Base-by-base conservation (phyloP, 1,140 invertebrate species). In the Drosophila bifasciata region DNA sequence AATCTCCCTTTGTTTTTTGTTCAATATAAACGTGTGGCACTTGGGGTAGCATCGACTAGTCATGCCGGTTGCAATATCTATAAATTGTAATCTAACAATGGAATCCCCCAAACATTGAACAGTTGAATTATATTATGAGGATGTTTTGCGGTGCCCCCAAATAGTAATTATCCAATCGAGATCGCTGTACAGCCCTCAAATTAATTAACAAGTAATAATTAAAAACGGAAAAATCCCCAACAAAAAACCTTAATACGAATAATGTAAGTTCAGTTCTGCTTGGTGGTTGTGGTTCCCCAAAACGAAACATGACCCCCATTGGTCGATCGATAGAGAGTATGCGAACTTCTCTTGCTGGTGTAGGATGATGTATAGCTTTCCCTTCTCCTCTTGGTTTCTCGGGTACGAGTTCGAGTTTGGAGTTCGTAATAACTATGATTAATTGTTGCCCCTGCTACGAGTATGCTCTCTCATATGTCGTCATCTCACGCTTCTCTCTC, bases 351-450 rank as follows among this genome's bases (percentile, higher is more conserved):
- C 46, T 36, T 67, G 67, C 46, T 39, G 17, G n/a, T 41, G 8
- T 17, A 41, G n/a, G 15, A 16, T 64, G 67, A 60, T 59, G 53
- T 23, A 51, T 45, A 73, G 56, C 70, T 73, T 73, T 73, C 69
- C 69, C 51, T 56, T 64, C 49, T 56, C 40, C 36, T 36, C 66
- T 55, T 28, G 40, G 36, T 21, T 25, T 60, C 39, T 40, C 13
- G 4, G 15, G 16, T 13, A 11, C 16, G 32, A 16, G 25, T 11
- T 32, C n/a, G 15, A 25, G 32, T 40, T 40, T 56, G 8, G 40
- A 63, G 52, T 70, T 73, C 58, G 58, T 55, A 36, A 45, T 74
- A 74, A 74, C 69, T 74, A 74, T 72, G 59, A 81, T 64, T 62
- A 73, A 75, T 81, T 71, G 55, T 78, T 60, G 46, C 36, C 68